A percentile compares a stretch with the other conserved stretches of the same genome.
Evolutionary conservation across 53 echinoderm and acorn worm species (phyloP).

Genomic region (Holothuria scabra): DNA sequence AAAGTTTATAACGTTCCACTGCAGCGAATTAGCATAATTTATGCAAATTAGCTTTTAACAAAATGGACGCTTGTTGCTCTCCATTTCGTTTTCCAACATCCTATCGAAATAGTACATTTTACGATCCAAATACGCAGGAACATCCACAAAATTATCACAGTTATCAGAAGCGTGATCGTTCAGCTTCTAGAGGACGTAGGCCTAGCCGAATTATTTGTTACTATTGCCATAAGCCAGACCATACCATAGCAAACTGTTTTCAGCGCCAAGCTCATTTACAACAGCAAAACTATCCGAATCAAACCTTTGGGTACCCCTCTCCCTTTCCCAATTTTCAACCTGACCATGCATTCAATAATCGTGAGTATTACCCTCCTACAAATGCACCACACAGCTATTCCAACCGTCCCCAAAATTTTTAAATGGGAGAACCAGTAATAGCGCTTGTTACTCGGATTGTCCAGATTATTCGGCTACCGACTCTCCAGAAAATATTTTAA

Average conservation of each 20-base stretch:
- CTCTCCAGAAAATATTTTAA: not conserved
- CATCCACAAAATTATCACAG: not conserved
- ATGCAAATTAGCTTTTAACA: too few relatives aligned
- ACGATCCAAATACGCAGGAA: too few relatives aligned
- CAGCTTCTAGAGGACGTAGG: too few relatives aligned
- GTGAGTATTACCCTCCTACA: too few relatives aligned
- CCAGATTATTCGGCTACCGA: not conserved
- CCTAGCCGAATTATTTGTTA: not conserved
- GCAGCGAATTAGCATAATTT: too few relatives aligned
- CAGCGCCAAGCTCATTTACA: not conserved
- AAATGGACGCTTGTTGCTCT: too few relatives aligned
- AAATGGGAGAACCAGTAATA: not conserved
- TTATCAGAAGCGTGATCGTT: not conserved
- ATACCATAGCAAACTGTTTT: not conserved
- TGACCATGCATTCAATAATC: too few relatives aligned
- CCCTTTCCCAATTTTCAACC: too few relatives aligned
- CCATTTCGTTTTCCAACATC: not conserved
- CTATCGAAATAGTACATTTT: not conserved
- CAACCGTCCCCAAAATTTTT: not conserved
- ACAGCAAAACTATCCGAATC: too few relatives aligned
- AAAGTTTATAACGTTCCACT: too few relatives aligned
- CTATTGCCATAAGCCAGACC: not conserved
- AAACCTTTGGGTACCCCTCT: too few relatives aligned
- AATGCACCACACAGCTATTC: too few relatives aligned
- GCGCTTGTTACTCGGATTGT: constrained; percentile 1